phyloP scores from a whole-genome alignment of 2,113 vertebrate genomes.

The Corydoras maculifer region DNA sequence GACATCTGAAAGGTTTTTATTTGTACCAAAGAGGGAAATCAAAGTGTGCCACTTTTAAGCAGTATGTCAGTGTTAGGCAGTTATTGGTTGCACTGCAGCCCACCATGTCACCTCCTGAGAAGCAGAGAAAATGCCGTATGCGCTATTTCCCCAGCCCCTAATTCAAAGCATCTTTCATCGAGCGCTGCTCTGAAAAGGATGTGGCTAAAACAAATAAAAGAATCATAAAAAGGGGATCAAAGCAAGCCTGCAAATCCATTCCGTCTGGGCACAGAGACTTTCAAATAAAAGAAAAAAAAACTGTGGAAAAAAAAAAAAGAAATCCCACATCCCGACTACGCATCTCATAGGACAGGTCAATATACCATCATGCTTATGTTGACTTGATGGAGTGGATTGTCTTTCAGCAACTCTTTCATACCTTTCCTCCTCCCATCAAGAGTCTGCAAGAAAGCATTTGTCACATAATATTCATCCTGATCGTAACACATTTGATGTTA shows the following conservation, averaged over 20 bases:
- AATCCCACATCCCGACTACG: slow-evolving; percentile 45
- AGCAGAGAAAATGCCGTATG: slow-evolving; percentile 34
- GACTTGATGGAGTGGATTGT: slow-evolving; percentile 60
- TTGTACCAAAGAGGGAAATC: slow-evolving; percentile 5
- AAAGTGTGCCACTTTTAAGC: slow-evolving; percentile 3
- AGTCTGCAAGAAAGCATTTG: slow-evolving; percentile 21
- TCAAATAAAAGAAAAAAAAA: slow-evolving; percentile 49
- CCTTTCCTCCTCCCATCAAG: slow-evolving; percentile 22
- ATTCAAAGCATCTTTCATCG: slow-evolving; percentile 82
- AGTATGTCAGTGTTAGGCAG: slow-evolving; percentile 26
- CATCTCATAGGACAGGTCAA: slow-evolving; percentile 56
- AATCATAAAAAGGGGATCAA: slow-evolving; percentile 81
- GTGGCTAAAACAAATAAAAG: slow-evolving; percentile 82
- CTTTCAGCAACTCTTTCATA: slow-evolving; percentile 19
- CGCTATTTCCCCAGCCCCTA: slow-evolving; percentile 54
- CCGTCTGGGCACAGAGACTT: slow-evolving; percentile 75
- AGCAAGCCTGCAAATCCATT: slow-evolving; percentile 74
- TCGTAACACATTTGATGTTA: slow-evolving; percentile 27
- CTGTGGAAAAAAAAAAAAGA: slow-evolving; percentile 46
- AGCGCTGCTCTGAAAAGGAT: slow-evolving; percentile 74
- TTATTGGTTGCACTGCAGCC: slow-evolving; percentile 30
- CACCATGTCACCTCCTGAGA: slow-evolving; percentile 39
- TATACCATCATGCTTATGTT: slow-evolving; percentile 39
- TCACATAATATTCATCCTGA: slow-evolving; percentile 45
- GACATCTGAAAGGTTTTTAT: slow-evolving; percentile 20